Percentiles rank a stretch among this genome's conserved stretches.
phyloP scores from a whole-genome alignment of 2,888 invertebrate species.

The Amiota minor region DNA sequence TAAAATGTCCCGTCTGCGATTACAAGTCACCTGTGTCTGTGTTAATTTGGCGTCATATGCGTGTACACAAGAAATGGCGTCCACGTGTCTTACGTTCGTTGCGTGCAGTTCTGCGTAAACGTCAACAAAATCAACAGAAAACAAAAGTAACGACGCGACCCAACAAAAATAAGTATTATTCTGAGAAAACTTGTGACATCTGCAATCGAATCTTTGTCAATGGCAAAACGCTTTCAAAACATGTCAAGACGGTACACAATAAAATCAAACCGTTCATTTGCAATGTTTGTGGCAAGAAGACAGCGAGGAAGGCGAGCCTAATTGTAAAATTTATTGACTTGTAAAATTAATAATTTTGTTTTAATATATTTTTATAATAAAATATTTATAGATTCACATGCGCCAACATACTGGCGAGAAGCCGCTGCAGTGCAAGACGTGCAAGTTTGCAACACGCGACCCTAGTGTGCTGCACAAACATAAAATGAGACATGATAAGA shows the following conservation, averaged over 20 bases:
- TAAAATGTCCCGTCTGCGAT: conserved; percentile 77
- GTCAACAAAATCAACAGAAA: conserved; percentile 37
- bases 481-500: conserved; percentile 77
- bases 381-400: conserved; percentile 77
- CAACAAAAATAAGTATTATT: conserved; percentile 75
- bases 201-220: conserved; percentile 82
- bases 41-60: conserved; percentile 79
- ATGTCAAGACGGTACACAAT: conserved; percentile 82
- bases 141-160: conserved; percentile 41
- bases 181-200: conserved; percentile 79
- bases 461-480: conserved; percentile 83
- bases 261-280: conserved; percentile 84
- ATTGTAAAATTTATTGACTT: conserved; percentile 71
- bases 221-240: conserved; percentile 80
- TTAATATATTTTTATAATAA: neutral
- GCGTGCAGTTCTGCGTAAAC: conserved; percentile 58
- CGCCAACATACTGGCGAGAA: conserved; percentile 86
- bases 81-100: conserved; percentile 63
- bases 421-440: conserved; percentile 81
- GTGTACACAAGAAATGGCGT: conserved; percentile 76
- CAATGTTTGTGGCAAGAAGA: conserved; percentile 82
- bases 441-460: conserved; percentile 82
- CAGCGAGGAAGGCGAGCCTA: conserved; percentile 81
- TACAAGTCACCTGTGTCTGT: conserved; percentile 77
- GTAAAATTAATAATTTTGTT: conserved; percentile 10